Base-by-base conservation (phyloP, 2,113 vertebrate species). In the Silurus meridionalis region DNA sequence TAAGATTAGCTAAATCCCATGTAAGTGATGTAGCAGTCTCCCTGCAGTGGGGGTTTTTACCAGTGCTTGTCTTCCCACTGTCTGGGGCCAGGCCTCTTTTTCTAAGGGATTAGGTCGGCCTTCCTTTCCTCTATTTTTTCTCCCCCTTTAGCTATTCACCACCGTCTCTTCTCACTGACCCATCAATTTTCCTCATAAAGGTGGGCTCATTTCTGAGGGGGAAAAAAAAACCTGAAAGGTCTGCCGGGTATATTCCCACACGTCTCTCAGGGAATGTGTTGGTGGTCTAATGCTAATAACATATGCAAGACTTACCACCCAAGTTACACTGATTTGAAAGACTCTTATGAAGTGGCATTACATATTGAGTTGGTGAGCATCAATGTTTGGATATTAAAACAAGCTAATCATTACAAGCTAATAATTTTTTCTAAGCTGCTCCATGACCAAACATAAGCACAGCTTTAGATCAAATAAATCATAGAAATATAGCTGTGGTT, bases 1-100 rank as follows among this genome's bases (percentile, higher is more conserved):
- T 95, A 95, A 96, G 95, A 96, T 96, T 96, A 95, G 94, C 95
- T 95, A 96, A 96, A 96, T 96, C 95, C 95, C 95, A 95, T 96
- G 95, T 96, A 96, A 95, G 95, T 95, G 95, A 95, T 96, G 94
- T 95, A 95, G 95, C 94, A 92, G 93, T 95, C 94, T 95, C 95
- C 94, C 95, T 95, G 95, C 94, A 95, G 95, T 95, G 93, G 95
- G 94, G 94, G 91, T 94, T 96, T 95, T 96, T 95, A 95, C 93
- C 93, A 93, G 92, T 93, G 94, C 95, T 96, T 95, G 95, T 95
- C 94, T 96, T 94, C 93, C 94, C 90, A 92, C 93, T 95, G 94
- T 93, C 94, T 88, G 84, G 94, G 95, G 92, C 94, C 93, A 93
- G 91, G 94, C 94, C 94, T 96, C 94, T 94, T 94, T 95, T 95